Evolutionary conservation across 2,113 vertebrate genomes (phyloP).

Genomic region (Herpailurus yagouaroundi): DNA sequence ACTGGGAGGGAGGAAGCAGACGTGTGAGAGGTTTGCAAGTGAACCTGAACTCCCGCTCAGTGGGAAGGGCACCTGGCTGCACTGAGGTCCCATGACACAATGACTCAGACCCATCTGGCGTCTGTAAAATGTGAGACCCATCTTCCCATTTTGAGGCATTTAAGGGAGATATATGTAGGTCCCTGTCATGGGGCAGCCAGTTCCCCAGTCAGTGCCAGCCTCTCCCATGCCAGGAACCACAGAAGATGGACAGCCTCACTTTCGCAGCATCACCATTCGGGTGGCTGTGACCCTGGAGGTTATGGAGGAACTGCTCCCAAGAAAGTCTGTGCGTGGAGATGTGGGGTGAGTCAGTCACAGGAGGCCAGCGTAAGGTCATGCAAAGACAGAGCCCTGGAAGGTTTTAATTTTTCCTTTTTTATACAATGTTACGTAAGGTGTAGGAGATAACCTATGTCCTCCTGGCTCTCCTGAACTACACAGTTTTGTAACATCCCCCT

Average conservation of each 20-base stretch:
- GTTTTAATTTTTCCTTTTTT: neutral
- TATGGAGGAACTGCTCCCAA: too few relatives aligned
- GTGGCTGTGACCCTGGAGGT: neutral
- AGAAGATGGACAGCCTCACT: neutral
- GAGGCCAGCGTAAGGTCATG: neutral
- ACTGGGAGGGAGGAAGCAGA: neutral
- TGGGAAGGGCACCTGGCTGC: neutral
- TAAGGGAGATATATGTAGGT: neutral
- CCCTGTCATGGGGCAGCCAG: neutral
- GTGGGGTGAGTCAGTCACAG: fast-evolving
- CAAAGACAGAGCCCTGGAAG: neutral
- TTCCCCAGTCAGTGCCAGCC: neutral
- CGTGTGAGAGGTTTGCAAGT: fast-evolving
- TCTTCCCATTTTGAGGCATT: neutral
- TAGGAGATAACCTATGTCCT: neutral
- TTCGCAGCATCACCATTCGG: fast-evolving
- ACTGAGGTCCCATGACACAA: fast-evolving
- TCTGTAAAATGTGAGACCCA: neutral
- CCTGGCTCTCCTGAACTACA: neutral
- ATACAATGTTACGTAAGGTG: neutral
- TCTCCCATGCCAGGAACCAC: neutral
- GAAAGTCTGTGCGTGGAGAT: neutral
- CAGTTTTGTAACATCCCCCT: neutral
- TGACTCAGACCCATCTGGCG: neutral
- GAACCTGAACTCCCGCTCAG: neutral